These are phyloP conservation scores for Protomyctophum bolini DNA, from an alignment of 2,113 vertebrate genomes.

Conservation along the genomic window DNA sequence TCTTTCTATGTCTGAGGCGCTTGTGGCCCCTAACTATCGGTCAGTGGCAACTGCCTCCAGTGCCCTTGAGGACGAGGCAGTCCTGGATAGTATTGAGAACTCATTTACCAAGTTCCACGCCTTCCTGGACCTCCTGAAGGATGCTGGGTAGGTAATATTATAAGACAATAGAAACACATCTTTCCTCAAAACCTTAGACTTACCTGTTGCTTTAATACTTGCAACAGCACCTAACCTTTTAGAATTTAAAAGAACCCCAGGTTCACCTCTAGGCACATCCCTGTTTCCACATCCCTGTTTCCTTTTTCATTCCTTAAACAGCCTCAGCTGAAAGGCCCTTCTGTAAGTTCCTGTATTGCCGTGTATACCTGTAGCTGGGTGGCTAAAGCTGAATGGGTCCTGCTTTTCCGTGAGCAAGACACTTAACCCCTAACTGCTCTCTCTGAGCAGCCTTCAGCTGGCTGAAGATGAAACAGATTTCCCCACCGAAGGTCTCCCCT, in stretches of 20 bases:
- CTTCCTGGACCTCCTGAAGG: constrained; percentile 95
- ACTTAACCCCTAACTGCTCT: too few relatives aligned
- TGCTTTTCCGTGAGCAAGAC: not conserved
- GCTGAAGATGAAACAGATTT: too few relatives aligned
- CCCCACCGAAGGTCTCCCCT: too few relatives aligned
- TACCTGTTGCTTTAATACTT: not conserved
- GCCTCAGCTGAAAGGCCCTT: too few relatives aligned
- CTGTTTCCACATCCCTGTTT: too few relatives aligned
- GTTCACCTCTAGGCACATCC: too few relatives aligned
- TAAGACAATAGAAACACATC: not conserved
- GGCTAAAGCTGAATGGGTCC: too few relatives aligned
- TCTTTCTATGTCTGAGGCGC: constrained; percentile 83
- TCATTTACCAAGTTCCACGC: constrained; percentile 96
- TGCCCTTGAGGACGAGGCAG: constrained; percentile 88
- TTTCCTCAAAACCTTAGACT: not conserved
- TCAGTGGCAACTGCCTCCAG: constrained; percentile 71
- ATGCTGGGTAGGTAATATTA: constrained; percentile 85
- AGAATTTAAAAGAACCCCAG: too few relatives aligned
- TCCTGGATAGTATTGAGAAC: constrained; percentile 91
- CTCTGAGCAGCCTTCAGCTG: not conserved
- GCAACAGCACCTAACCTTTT: too few relatives aligned
- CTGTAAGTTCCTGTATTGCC: too few relatives aligned
- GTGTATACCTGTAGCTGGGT: too few relatives aligned
- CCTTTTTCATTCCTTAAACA: too few relatives aligned
- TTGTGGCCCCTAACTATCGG: constrained; percentile 67